These are phyloP conservation scores for Ctenoplectra terminalis DNA, from an alignment of 1,140 invertebrate species.

Conservation along the genomic window DNA sequence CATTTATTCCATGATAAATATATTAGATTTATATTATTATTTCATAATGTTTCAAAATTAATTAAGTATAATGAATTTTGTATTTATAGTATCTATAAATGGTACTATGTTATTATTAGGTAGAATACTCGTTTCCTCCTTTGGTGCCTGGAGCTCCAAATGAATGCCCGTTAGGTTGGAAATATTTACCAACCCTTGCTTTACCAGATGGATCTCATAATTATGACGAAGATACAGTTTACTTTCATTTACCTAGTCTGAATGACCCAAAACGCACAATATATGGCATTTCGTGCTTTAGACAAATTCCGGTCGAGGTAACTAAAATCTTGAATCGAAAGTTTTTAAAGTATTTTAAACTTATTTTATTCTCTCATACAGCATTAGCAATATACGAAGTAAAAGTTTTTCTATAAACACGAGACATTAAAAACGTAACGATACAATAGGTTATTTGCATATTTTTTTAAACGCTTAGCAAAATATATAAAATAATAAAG, in stretches of 20 bases:
- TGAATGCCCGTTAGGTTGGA: conserved; percentile 96
- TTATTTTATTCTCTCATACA: no score
- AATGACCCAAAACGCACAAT: conserved; percentile 92
- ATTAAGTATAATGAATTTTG: neutral
- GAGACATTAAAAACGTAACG: no score
- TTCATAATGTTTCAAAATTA: neutral
- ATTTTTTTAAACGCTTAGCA: no score
- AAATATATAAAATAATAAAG: no score
- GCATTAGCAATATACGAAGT: no score
- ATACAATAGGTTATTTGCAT: no score
- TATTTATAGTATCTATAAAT: neutral
- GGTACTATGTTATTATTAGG: conserved; percentile 83
- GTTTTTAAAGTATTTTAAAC: conserved; percentile 11
- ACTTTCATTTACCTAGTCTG: conserved; percentile 96
- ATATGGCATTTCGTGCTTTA: conserved; percentile 98
- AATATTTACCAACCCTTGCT: conserved; percentile 96
- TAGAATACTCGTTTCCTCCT: conserved; percentile 98
- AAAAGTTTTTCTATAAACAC: no score
- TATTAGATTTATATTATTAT: neutral
- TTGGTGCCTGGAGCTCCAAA: conserved; percentile 89
- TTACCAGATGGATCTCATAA: conserved; percentile 99
- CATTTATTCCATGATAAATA: neutral
- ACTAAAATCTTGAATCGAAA: conserved; percentile 11
- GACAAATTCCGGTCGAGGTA: conserved; percentile 98
- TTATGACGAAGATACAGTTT: conserved; percentile 97